Conservation (phyloP, 2,113 vertebrate species). For the Pseudopodoces humilis region DNA sequence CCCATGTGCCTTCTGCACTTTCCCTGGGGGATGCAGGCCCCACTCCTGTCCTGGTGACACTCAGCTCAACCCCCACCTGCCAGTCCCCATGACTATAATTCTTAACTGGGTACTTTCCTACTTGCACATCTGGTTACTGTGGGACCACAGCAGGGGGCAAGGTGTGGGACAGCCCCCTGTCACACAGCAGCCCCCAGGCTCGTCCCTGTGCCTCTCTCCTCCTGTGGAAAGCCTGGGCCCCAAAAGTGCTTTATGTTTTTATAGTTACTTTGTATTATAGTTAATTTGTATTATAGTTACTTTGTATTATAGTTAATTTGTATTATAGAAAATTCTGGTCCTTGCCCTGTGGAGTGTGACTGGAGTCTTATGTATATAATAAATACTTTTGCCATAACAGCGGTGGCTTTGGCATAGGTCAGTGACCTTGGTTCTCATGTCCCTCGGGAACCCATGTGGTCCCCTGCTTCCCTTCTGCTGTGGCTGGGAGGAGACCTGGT, state of each 20-base stretch:
- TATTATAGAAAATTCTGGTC: conserved; percentile 62
- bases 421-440: neutral
- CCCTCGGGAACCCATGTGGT: neutral
- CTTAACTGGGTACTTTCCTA: conserved; percentile 28
- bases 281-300: conserved; percentile 43
- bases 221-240: conserved; percentile 53
- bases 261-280: conserved; percentile 65
- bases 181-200: conserved; percentile 11
- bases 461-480: neutral
- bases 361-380: conserved; percentile 68
- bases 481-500: neutral
- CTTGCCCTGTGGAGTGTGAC: conserved; percentile 66
- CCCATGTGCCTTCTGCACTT: conserved; percentile 67
- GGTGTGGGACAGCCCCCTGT: neutral
- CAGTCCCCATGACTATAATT: neutral
- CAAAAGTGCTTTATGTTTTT: conserved; percentile 74
- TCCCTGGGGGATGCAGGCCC: neutral
- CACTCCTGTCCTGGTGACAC: neutral
- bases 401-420: neutral
- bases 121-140: conserved; percentile 47
- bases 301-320: conserved; percentile 61
- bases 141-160: conserved; percentile 13
- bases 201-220: conserved; percentile 53
- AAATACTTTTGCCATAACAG: conserved; percentile 65
- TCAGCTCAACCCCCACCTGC: neutral